Evolutionary conservation across 2,888 invertebrate species (phyloP).

Genomic region (Celastrina argiolus): DNA sequence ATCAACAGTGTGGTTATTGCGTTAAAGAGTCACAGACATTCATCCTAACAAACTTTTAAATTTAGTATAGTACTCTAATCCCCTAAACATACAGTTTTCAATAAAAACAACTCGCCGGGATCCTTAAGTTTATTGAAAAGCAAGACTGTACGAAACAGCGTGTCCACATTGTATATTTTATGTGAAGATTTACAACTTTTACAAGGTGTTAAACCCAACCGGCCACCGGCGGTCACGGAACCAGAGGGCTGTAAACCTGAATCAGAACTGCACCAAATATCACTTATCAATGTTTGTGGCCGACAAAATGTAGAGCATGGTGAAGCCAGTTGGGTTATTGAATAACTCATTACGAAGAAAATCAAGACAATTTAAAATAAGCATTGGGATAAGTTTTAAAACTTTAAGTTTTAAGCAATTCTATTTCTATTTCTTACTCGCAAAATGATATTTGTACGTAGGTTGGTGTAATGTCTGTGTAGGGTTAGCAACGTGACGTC

Average conservation of each 20-base stretch:
- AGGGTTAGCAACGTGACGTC: no score
- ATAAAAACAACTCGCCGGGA: background rate
- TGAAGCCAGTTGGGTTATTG: background rate
- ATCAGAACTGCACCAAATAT: slow-evolving; percentile 15
- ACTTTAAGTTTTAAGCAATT: no score
- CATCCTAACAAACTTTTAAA: no score
- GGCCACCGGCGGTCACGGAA: slow-evolving; percentile 59
- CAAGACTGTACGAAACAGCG: slow-evolving; percentile 41
- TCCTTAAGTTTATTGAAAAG: slow-evolving; percentile 19
- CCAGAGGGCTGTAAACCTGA: slow-evolving; percentile 21
- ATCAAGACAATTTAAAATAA: no score
- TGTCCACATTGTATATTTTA: slow-evolving; percentile 69
- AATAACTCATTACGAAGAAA: no score
- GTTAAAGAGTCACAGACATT: no score
- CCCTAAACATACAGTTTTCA: background rate
- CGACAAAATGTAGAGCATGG: background rate
- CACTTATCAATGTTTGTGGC: slow-evolving; percentile 18
- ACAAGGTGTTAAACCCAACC: slow-evolving; percentile 63
- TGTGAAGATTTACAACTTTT: slow-evolving; percentile 48
- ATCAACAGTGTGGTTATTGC: no score
- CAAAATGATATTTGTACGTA: no score
- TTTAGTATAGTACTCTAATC: no score
- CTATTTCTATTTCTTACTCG: no score
- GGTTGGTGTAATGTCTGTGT: no score
- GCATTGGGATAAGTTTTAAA: no score